phyloP scores from a whole-genome alignment of 1,140 invertebrate genomes.

The Micrasema minimum region DNA sequence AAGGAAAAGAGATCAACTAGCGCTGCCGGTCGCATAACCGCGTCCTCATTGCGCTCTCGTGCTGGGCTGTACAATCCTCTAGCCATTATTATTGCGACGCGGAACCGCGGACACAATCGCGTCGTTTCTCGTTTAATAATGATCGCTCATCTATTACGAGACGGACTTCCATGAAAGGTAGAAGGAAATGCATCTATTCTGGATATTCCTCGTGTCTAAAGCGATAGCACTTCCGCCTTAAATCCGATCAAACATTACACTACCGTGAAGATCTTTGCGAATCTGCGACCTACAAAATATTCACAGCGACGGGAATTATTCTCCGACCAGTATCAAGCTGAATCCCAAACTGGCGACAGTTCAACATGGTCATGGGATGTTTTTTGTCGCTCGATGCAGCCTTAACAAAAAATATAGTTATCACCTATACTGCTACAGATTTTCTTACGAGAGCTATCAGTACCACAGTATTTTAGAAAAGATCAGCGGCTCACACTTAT shows the following conservation, averaged over 20 bases:
- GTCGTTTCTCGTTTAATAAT: constrained; percentile 83
- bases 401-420: constrained; percentile 76
- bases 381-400: constrained; percentile 71
- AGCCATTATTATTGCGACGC: constrained; percentile 88
- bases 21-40: constrained; percentile 53
- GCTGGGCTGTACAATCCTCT: constrained; percentile 98
- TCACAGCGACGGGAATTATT: constrained; percentile 55
- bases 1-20: constrained; percentile 48
- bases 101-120: constrained; percentile 94
- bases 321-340: constrained; percentile 61
- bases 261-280: constrained; percentile 84
- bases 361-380: constrained; percentile 74
- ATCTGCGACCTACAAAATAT: constrained; percentile 65
- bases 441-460: constrained; percentile 91
- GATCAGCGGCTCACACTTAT: constrained; percentile 98
- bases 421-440: constrained; percentile 86
- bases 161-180: constrained; percentile 58
- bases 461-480: constrained; percentile 91
- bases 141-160: constrained; percentile 74
- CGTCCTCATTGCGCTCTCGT: constrained; percentile 69
- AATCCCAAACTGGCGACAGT: constrained; percentile 75
- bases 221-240: constrained; percentile 93
- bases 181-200: constrained; percentile 66
- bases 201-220: constrained; percentile 83
- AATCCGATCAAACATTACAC: constrained; percentile 92